phyloP scores from a whole-genome alignment of 1,140 invertebrate species.

The Neotoxoptera formosana region DNA sequence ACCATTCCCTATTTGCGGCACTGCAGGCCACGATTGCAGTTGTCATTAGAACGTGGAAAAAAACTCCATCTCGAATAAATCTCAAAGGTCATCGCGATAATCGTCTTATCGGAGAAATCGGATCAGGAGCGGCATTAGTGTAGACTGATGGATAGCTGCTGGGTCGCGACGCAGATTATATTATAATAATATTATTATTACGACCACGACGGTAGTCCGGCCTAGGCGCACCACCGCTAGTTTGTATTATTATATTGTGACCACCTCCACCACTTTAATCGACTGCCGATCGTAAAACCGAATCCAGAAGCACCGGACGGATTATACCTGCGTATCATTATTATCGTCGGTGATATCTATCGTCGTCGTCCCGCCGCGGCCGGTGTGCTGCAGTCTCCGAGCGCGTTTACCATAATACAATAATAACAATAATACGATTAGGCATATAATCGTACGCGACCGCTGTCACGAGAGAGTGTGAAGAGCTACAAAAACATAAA shows the following conservation, averaged over 20 bases:
- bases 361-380: background rate
- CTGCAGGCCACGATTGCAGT: background rate
- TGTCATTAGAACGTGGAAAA: background rate
- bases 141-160: constrained; percentile 4
- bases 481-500: background rate
- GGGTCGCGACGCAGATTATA: background rate
- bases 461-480: background rate
- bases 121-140: background rate
- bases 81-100: background rate
- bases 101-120: background rate
- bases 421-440: constrained; percentile 33
- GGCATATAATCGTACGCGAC: background rate
- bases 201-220: background rate
- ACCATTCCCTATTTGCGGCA: background rate
- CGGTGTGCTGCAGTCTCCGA: background rate
- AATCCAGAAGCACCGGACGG: constrained; percentile 45
- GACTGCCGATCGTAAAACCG: constrained; percentile 9
- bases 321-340: background rate
- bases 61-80: background rate
- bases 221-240: background rate
- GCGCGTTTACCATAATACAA: constrained; percentile 29
- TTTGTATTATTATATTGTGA: background rate
- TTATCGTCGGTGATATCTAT: constrained; percentile 15
- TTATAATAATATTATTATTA: background rate
- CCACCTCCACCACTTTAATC: constrained; percentile 4